Evolutionary conservation across 2,888 invertebrate genomes (phyloP).

Genomic region (Cantharis lateralis): DNA sequence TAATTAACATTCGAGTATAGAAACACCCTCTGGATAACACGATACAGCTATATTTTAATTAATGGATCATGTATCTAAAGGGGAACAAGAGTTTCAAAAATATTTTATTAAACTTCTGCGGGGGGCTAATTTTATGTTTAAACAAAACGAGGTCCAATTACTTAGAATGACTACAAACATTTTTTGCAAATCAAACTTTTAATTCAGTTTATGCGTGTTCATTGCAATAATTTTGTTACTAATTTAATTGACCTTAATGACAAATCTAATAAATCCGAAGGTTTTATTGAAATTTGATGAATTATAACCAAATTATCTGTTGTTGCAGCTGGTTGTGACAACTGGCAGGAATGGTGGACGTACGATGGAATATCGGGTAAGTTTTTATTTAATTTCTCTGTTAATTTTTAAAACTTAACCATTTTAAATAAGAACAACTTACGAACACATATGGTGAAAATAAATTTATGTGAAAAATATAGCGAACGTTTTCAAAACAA

Average conservation of each 20-base stretch:
- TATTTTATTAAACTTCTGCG: background rate
- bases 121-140: background rate
- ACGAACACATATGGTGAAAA: background rate
- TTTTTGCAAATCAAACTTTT: background rate
- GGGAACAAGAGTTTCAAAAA: background rate
- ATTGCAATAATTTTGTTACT: background rate
- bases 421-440: background rate
- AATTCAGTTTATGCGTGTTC: background rate
- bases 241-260: slow-evolving; percentile 2
- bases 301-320: slow-evolving; percentile 20
- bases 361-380: slow-evolving; percentile 85
- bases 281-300: background rate
- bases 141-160: background rate
- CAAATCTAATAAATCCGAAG: background rate
- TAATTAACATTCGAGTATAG: no score
- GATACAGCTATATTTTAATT: no score
- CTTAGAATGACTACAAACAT: background rate
- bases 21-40: no score
- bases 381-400: slow-evolving; percentile 27
- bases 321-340: slow-evolving; percentile 73
- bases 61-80: no score
- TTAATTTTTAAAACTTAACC: background rate
- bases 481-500: background rate
- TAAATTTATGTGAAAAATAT: background rate
- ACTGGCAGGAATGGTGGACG: slow-evolving; percentile 90